phyloP scores from a whole-genome alignment of 30 jellyfish, hydroid and myxozoan genomes.

The Pseudorhiza aurosa region DNA sequence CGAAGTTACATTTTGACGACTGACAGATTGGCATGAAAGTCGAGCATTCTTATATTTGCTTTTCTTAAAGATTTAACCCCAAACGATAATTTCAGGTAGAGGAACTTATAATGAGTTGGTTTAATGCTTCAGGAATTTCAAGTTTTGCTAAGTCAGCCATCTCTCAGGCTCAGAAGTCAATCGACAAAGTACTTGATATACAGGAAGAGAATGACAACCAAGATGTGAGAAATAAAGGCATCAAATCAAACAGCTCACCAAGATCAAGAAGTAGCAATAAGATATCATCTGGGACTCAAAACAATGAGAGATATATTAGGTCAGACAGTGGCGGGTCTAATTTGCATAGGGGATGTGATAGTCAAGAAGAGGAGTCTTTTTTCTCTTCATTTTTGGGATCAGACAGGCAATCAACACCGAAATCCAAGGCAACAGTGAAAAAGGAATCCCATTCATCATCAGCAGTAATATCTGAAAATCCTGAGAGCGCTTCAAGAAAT shows the following conservation, averaged over 20 bases:
- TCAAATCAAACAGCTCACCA: not conserved
- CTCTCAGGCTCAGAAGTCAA: slow-evolving; percentile 92
- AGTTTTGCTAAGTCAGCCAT: slow-evolving; percentile 91
- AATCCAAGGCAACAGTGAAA: not conserved
- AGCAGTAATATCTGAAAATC: not conserved
- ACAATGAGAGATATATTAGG: not conserved
- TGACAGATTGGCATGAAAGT: too few relatives aligned
- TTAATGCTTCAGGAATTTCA: slow-evolving; percentile 79
- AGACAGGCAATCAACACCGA: slow-evolving; percentile 42
- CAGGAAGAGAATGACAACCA: slow-evolving; percentile 47
- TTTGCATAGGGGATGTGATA: not conserved
- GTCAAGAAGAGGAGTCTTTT: slow-evolving; percentile 24
- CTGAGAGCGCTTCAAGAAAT: not conserved
- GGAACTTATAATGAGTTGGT: slow-evolving; percentile 99
- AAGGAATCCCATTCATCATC: not conserved
- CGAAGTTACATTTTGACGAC: too few relatives aligned
- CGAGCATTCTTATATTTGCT: too few relatives aligned
- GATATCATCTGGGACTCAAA: not conserved
- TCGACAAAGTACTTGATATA: slow-evolving; percentile 93
- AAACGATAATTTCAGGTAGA: too few relatives aligned
- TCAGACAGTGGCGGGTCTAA: not conserved
- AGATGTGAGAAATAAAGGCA: not conserved
- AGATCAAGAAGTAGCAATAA: slow-evolving; percentile 10
- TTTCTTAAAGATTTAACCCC: too few relatives aligned
- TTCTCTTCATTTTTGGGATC: slow-evolving; percentile 40